Base-by-base conservation (phyloP, 2,113 vertebrate species). In the Crotalus tigris region DNA sequence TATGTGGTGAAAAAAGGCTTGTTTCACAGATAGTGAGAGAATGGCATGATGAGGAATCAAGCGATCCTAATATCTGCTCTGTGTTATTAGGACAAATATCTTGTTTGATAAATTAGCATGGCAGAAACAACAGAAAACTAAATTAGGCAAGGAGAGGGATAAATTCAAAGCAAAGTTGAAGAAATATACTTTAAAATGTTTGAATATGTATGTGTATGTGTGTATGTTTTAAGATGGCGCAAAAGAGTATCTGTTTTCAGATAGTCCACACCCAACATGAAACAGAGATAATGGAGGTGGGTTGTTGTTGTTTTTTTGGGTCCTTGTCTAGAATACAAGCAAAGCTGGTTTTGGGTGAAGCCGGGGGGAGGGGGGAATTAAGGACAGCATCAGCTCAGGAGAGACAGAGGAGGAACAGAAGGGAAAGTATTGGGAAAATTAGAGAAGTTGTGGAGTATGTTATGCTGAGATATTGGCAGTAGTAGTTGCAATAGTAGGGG, bases 51-150 rank as follows among this genome's bases (percentile, higher is more conserved):
- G 29, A 69, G 12, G 3, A 91, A 29, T 91, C 94, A 94, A 93
- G 91, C 59, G 33, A 95, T 90, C 86, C 91, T 64, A 53, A 85
- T 88, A 0, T 7, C 19, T 61, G 1, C 1, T 81, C 17, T 15
- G 11, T 81, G 3, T 49, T 1, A 7, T 81, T 90, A 91, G 93
- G 93, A 88, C 61, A 94, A 94, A 94, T 91, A 89, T 4, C 13
- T 53, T 92, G 15, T 10, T 89, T 87, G 33, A 81, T 7, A 0
- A 90, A n/a, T 75, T 87, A 26, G 44, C 49, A 12, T n/a, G 44
- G n/a, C n/a, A 3, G 17, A 85, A 2, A 85, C 57, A 91, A 92
- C 4, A 54, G 0, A 33, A 3, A 39, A 91, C 85, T 93, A 91
- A 91, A 5, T 11, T 39, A 57, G 17, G n/a, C 26, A 23, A 57